A percentile compares a stretch with the other conserved stretches of the same genome.
phyloP scores from a whole-genome alignment of 1,140 invertebrate species.

The Steinernema feltiae region DNA sequence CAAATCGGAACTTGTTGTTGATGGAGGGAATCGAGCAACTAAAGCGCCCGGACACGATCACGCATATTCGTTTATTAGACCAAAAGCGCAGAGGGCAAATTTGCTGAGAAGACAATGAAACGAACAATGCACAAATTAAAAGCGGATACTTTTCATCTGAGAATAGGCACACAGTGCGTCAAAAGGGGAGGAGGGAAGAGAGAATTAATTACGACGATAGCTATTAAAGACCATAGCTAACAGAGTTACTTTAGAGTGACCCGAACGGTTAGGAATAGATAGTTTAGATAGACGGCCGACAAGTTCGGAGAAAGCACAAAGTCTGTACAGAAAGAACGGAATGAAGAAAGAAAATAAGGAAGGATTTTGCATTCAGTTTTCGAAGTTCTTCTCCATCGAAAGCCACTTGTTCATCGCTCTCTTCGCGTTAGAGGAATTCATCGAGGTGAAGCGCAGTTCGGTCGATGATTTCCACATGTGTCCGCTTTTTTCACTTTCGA shows the following conservation, averaged over 20 bases:
- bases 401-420: constrained; percentile 11
- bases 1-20: background rate
- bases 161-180: background rate
- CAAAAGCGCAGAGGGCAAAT: background rate
- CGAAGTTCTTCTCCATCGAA: constrained; percentile 4
- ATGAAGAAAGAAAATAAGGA: background rate
- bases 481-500: background rate
- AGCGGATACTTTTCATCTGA: background rate
- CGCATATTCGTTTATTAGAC: background rate
- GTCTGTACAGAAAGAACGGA: background rate
- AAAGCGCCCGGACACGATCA: background rate
- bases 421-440: constrained; percentile 1
- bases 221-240: background rate
- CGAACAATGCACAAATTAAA: background rate
- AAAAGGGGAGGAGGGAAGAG: background rate
- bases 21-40: background rate
- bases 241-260: constrained; percentile 3
- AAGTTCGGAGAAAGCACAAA: background rate
- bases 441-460: constrained; percentile 12
- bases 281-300: background rate
- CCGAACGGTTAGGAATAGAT: background rate
- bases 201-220: too few species aligned
- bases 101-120: background rate
- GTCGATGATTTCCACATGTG: constrained; percentile 15
- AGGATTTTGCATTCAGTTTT: background rate